A percentile compares a stretch with the other conserved stretches of the same genome.
Conservation (phyloP, 2,888 invertebrate genomes). For the Hirtodrosophila cameraria region DNA sequence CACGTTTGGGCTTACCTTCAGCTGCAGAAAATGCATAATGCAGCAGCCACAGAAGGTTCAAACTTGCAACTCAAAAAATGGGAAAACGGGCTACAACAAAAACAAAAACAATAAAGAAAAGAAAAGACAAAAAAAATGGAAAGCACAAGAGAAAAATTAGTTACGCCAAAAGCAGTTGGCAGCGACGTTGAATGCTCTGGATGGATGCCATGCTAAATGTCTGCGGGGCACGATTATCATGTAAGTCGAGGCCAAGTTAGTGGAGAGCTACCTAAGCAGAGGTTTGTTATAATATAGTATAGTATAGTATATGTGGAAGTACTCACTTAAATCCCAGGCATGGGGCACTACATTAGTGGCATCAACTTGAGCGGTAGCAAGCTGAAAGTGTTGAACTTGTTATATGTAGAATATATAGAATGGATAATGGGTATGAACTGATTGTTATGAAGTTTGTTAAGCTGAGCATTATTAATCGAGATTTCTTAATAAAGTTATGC, state of each 20-base stretch:
- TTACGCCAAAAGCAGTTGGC: slow-evolving; percentile 73
- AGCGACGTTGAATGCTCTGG: slow-evolving; percentile 46
- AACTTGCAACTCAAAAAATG: slow-evolving; percentile 23
- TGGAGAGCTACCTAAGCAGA: slow-evolving; percentile 11
- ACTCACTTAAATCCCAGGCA: slow-evolving; percentile 30
- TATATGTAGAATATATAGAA: slow-evolving; percentile 4
- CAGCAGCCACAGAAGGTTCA: slow-evolving; percentile 42
- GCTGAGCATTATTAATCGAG: too few relatives aligned
- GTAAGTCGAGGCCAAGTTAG: slow-evolving; percentile 32
- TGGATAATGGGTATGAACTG: background rate
- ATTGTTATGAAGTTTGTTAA: background rate
- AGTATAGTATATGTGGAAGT: slow-evolving; percentile 1
- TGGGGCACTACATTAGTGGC: slow-evolving; percentile 44
- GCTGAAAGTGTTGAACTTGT: slow-evolving; percentile 34
- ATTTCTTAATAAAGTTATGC: background rate
- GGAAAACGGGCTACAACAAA: slow-evolving; percentile 1
- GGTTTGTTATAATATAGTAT: background rate
- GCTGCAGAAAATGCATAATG: slow-evolving; percentile 63
- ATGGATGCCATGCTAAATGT: slow-evolving; percentile 71
- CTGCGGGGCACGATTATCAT: slow-evolving; percentile 76
- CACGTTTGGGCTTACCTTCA: slow-evolving; percentile 26
- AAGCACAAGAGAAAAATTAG: slow-evolving; percentile 75
- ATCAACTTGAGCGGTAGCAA: slow-evolving; percentile 11
- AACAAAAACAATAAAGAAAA: slow-evolving; percentile 31
- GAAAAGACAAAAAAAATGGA: slow-evolving; percentile 45